A percentile compares a stretch with the other conserved stretches of the same genome.
These are phyloP conservation scores for Sinella curviseta DNA, from an alignment of 1,140 invertebrate genomes.

Conservation along the genomic window DNA sequence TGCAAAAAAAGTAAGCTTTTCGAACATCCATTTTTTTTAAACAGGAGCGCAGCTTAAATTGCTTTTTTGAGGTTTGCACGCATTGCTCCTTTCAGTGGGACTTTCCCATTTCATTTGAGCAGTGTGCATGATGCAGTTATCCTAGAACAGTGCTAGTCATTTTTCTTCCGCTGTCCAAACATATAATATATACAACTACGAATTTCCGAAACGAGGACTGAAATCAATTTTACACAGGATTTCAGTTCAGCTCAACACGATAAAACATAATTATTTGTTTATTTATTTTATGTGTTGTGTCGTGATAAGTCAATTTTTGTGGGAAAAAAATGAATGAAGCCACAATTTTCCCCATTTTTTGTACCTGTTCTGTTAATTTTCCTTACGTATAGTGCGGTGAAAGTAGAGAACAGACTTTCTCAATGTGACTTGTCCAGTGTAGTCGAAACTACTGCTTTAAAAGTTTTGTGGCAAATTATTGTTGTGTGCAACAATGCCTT, in stretches of 20 bases:
- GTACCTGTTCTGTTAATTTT: background rate
- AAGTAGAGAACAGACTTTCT: background rate
- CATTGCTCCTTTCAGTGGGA: background rate
- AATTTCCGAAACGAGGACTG: background rate
- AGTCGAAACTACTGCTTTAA: background rate
- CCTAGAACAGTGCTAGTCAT: no score
- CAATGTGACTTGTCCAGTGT: background rate
- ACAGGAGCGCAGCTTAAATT: no score
- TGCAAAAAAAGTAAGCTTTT: background rate
- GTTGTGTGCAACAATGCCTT: conserved; percentile 13
- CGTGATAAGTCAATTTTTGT: background rate
- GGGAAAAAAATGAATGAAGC: background rate
- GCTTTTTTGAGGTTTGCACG: no score
- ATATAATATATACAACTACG: no score
- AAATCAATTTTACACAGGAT: background rate
- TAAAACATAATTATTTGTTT: no score
- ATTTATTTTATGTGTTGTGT: background rate
- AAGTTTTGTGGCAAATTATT: background rate
- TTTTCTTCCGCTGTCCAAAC: no score
- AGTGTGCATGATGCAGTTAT: background rate
- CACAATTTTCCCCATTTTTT: background rate
- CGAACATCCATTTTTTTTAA: background rate
- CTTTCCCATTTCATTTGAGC: background rate
- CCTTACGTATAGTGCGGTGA: background rate
- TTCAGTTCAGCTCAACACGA: background rate